Base-by-base conservation (phyloP, 2,888 invertebrate species). In the Didymodactylos carnosus region DNA sequence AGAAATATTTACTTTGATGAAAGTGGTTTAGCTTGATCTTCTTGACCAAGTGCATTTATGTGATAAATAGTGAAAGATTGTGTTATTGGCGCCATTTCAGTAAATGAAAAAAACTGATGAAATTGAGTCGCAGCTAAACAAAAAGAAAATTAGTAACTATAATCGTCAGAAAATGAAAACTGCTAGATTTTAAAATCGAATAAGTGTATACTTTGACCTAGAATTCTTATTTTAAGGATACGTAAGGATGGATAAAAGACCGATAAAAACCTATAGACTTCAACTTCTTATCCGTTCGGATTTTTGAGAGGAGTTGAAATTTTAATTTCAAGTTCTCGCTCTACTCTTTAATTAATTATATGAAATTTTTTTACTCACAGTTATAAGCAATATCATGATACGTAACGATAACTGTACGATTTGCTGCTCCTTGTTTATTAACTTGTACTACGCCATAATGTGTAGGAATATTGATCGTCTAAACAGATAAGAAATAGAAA, bases 331-430 rank as follows among this genome's bases (percentile, higher is more conserved):
- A n/a, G n/a, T n/a, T n/a, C n/a, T n/a, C n/a, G n/a, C n/a, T n/a
- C n/a, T n/a, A n/a, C n/a, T n/a, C n/a, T n/a, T n/a, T n/a, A n/a
- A n/a, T n/a, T n/a, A n/a, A n/a, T n/a, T n/a, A n/a, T n/a, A n/a
- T n/a, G n/a, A n/a, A n/a, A n/a, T n/a, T n/a, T n/a, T 35, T 6
- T 16, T 39, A 88, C 91, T 89, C 84, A 97, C 95, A 92, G 85
- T 98, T 98, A 76, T 98, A 88, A 78, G 97, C 98, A 81, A 98
- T 87, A 86, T 98, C 98, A 84, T 98, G 98, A 85, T 93, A 97
- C 78, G 98, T 97, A 80, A 98, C 83, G 79, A 98, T 93, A 77
- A 94, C 92, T 53, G 93, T 92, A 84, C 92, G 93, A 79, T 88
- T 86, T 78, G 90, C 88, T 83, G 93, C 91, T 72, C 97, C 98